Conservation (phyloP, 2,113 vertebrate genomes). For the Petroica traversi region DNA sequence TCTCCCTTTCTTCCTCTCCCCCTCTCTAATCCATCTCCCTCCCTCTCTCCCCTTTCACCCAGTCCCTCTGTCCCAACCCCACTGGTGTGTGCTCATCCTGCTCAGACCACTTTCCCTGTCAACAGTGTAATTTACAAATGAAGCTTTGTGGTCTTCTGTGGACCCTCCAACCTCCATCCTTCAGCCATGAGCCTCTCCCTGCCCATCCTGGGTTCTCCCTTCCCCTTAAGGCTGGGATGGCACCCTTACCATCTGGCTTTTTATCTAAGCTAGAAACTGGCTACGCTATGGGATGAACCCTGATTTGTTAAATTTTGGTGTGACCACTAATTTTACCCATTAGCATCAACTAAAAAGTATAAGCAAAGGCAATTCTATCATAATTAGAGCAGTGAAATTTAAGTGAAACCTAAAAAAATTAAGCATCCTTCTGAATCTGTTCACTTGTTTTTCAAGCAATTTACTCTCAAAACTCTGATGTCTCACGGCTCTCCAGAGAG, state of each 20-base stretch:
- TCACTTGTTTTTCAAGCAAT: not conserved
- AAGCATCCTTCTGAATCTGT: not conserved
- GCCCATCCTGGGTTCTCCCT: not conserved
- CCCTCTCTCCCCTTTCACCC: not conserved
- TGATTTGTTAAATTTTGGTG: not conserved
- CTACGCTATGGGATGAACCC: not conserved
- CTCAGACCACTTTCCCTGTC: not conserved
- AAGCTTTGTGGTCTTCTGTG: no score
- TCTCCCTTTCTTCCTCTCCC: no score
- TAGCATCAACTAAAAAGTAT: not conserved
- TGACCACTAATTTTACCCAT: not conserved
- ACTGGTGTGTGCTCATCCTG: not conserved
- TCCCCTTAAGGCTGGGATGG: not conserved
- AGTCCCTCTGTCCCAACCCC: not conserved
- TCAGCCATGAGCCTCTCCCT: not conserved
- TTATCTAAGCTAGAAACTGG: not conserved
- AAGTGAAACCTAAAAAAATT: not conserved
- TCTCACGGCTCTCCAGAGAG: not conserved
- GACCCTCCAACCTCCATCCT: fast-evolving
- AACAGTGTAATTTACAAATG: fast-evolving
- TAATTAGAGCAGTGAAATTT: not conserved
- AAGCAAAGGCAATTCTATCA: not conserved
- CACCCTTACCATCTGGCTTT: not conserved
- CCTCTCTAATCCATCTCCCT: not conserved
- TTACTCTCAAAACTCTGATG: not conserved